Evolutionary conservation across 2,888 invertebrate genomes (phyloP).

Genomic region (Apamea sordens): DNA sequence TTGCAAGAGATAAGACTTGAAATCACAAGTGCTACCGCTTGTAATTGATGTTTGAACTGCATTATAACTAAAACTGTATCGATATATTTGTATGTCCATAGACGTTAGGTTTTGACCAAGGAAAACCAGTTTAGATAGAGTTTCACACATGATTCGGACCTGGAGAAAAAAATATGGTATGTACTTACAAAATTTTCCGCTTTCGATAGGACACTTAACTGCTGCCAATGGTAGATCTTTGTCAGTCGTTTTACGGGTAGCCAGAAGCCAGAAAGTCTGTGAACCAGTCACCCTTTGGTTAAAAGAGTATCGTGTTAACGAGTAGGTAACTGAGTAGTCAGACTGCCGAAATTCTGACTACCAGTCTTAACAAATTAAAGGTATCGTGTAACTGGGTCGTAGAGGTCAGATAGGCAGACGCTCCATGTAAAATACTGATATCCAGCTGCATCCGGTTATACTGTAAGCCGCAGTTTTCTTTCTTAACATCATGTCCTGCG

Average conservation of each 20-base stretch:
- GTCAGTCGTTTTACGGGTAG: neutral
- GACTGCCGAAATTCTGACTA: neutral
- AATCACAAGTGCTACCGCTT: neutral
- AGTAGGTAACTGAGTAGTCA: too few relatives aligned
- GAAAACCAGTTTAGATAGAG: neutral
- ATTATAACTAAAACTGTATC: neutral
- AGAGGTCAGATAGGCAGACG: too few relatives aligned
- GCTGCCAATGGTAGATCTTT: neutral
- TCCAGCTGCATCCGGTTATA: neutral
- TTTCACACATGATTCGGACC: neutral
- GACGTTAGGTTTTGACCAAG: neutral
- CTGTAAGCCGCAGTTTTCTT: neutral
- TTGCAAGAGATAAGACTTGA: neutral
- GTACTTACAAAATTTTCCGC: neutral
- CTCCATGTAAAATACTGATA: neutral
- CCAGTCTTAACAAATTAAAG: neutral
- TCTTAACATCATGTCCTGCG: neutral
- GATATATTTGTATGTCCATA: neutral
- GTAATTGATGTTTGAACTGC: neutral
- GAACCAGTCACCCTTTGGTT: too few relatives aligned
- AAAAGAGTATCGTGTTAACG: too few relatives aligned
- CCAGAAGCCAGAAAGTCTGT: neutral
- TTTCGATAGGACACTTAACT: neutral
- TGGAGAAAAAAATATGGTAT: neutral
- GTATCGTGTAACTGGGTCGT: neutral